These are phyloP conservation scores for Cartodere bifasciata DNA, from an alignment of 2,888 invertebrate genomes.

Conservation along the genomic window DNA sequence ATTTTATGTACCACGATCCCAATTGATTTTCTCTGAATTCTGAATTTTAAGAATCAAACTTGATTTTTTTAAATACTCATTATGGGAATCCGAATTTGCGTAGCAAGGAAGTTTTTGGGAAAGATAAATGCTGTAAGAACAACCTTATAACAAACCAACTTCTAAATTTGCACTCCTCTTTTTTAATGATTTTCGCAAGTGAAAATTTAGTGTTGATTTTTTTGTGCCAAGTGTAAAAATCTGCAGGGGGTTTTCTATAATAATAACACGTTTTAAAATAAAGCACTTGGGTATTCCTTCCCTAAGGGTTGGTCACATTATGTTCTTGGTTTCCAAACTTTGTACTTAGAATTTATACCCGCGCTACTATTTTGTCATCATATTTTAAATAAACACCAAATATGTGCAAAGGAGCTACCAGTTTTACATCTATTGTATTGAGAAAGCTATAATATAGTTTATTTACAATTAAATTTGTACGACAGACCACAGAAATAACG, in stretches of 20 bases:
- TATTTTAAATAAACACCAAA: constrained; percentile 30
- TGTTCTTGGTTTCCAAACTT: constrained; percentile 31
- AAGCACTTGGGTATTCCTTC: constrained; percentile 35
- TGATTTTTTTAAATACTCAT: too few species aligned
- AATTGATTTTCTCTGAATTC: too few species aligned
- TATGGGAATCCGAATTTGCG: too few species aligned
- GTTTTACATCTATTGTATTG: constrained; percentile 31
- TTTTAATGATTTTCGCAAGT: too few species aligned
- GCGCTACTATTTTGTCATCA: constrained; percentile 28
- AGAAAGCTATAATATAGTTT: constrained; percentile 25
- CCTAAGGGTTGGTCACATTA: constrained; percentile 32
- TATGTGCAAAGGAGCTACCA: constrained; percentile 29
- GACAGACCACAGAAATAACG: too few species aligned
- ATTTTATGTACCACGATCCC: too few species aligned
- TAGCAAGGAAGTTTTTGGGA: too few species aligned
- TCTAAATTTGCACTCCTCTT: too few species aligned
- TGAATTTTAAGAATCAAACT: too few species aligned
- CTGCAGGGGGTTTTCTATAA: constrained; percentile 33
- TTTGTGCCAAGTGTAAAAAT: constrained; percentile 37
- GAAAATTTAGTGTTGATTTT: too few species aligned
- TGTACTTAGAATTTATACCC: constrained; percentile 29
- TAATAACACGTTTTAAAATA: constrained; percentile 29
- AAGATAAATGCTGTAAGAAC: too few species aligned
- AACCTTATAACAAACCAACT: too few species aligned
- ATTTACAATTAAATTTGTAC: constrained; percentile 26